Evolutionary conservation across 35 echinoderm and acorn worm genomes (phyloP).

Genomic region (Eucidaris tribuloides): DNA sequence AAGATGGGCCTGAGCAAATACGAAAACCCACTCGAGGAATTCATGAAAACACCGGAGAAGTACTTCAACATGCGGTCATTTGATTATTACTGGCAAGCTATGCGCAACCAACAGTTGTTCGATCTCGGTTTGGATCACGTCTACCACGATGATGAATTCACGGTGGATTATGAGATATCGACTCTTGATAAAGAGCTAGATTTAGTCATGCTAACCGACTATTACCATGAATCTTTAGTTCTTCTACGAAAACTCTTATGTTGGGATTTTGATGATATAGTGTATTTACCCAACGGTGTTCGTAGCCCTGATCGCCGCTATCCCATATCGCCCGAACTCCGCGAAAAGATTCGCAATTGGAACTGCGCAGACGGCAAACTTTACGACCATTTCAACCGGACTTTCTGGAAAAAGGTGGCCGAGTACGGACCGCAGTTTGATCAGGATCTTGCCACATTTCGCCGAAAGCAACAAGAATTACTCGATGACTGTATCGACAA

Average conservation of each 20-base stretch:
- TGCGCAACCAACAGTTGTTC: constrained; percentile 64
- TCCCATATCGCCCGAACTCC: neutral
- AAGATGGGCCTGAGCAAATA: constrained; percentile 1
- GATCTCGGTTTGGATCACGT: constrained; percentile 56
- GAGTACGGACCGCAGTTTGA: constrained; percentile 41
- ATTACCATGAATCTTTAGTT: constrained; percentile 72
- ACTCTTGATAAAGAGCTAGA: constrained; percentile 53
- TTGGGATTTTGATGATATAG: constrained; percentile 84
- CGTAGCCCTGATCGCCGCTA: constrained; percentile 12
- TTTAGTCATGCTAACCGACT: constrained; percentile 74
- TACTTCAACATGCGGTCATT: constrained; percentile 2
- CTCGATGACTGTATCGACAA: constrained; percentile 26
- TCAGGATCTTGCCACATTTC: constrained; percentile 35
- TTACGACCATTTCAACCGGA: constrained; percentile 61
- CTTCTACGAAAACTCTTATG: constrained; percentile 64
- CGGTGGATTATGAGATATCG: constrained; percentile 18
- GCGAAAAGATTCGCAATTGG: constrained; percentile 12
- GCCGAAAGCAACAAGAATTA: neutral
- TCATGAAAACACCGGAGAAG: constrained; percentile 35
- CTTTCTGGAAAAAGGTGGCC: constrained; percentile 45
- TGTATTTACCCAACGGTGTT: constrained; percentile 63
- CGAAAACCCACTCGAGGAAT: constrained; percentile 45
- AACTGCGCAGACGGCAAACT: constrained; percentile 44
- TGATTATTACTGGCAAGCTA: constrained; percentile 7
- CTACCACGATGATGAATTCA: constrained; percentile 4